Percentiles rank a stretch among this genome's conserved stretches.
Conservation (phyloP, 2,888 invertebrate species). For the Sesamia inferens region DNA sequence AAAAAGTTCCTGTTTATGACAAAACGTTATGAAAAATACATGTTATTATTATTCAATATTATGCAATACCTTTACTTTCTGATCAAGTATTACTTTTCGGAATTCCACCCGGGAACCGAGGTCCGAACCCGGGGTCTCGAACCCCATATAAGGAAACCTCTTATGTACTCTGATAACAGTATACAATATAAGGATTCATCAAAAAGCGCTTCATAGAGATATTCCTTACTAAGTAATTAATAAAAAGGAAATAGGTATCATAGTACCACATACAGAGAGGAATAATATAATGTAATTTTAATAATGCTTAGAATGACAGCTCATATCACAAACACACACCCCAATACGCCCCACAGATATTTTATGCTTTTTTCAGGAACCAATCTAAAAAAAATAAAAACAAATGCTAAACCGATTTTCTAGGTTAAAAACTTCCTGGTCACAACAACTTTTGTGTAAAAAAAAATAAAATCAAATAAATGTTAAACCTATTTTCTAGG, state of each 20-base stretch:
- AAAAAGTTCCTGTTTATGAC: neutral
- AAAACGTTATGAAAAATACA: neutral
- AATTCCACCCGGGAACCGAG: too few relatives aligned
- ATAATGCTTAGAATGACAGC: constrained; percentile 3
- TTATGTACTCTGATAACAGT: constrained; percentile 4
- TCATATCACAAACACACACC: neutral
- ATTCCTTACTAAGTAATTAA: constrained; percentile 9
- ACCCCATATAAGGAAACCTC: constrained; percentile 8
- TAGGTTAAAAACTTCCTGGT: too few relatives aligned
- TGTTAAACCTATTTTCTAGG: too few relatives aligned
- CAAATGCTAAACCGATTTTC: too few relatives aligned
- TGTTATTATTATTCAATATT: constrained; percentile 18
- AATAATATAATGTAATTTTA: constrained; percentile 11
- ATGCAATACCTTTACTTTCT: neutral
- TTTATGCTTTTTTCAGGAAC: too few relatives aligned
- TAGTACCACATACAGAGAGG: neutral
- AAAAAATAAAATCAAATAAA: too few relatives aligned
- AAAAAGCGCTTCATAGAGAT: constrained; percentile 17
- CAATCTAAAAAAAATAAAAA: too few relatives aligned
- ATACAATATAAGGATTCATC: constrained; percentile 11
- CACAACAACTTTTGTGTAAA: too few relatives aligned
- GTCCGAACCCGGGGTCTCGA: too few relatives aligned
- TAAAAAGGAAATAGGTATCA: constrained; percentile 4
- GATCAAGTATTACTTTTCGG: neutral
- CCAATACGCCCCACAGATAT: too few relatives aligned